A percentile compares a stretch with the other conserved stretches of the same genome.
Evolutionary conservation across 2,797 vertebrate species (phyloP).

Genomic region (Hydrophis major): DNA sequence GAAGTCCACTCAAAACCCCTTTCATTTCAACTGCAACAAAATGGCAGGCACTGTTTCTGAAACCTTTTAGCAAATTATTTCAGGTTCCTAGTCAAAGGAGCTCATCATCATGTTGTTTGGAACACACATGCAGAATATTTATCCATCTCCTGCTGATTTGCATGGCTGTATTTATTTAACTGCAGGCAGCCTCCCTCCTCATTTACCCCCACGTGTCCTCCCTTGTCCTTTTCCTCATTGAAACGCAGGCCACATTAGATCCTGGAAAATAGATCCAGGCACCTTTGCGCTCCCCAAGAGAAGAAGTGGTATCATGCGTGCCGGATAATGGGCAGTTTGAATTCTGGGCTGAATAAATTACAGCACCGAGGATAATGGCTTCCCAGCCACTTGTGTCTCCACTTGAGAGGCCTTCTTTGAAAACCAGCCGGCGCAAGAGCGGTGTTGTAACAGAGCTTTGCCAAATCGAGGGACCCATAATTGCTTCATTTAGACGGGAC

Average conservation of each 20-base stretch:
- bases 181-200: neutral
- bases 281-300: slow-evolving; percentile 3
- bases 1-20: neutral
- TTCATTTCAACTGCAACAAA: neutral
- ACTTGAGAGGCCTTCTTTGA: slow-evolving; percentile 2
- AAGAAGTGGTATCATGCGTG: slow-evolving; percentile 25
- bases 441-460: neutral
- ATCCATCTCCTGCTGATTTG: neutral
- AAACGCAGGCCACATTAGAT: slow-evolving; percentile 23
- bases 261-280: slow-evolving; percentile 12
- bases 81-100: neutral
- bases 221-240: neutral
- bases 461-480: neutral
- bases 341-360: slow-evolving; percentile 35
- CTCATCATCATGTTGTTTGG: neutral
- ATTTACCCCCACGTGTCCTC: neutral
- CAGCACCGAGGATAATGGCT: slow-evolving; percentile 7
- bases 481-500: neutral
- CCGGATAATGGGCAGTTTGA: slow-evolving; percentile 28
- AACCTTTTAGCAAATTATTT: neutral
- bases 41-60: neutral
- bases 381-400: neutral
- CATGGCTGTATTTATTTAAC: neutral
- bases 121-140: neutral
- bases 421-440: neutral